Percentiles rank a stretch among this genome's conserved stretches.
These are phyloP conservation scores for Leucoptera coffeella DNA, from an alignment of 2,888 invertebrate genomes.

Conservation along the genomic window DNA sequence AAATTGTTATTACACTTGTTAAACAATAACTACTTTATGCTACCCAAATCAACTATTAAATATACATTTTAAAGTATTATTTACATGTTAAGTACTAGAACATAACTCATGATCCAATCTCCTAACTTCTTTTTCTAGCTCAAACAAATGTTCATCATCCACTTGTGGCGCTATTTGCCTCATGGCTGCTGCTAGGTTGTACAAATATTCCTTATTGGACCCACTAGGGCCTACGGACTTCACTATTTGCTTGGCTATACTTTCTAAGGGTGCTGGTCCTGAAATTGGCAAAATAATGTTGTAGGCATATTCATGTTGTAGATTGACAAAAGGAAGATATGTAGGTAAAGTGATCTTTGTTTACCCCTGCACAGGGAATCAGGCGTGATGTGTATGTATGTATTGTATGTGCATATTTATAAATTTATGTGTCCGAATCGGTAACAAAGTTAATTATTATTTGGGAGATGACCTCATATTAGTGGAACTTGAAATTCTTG, in stretches of 20 bases:
- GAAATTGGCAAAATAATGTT: too few relatives aligned
- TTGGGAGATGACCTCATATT: background rate
- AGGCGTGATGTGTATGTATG: too few relatives aligned
- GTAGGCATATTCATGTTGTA: too few relatives aligned
- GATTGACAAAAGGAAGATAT: too few relatives aligned
- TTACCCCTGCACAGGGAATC: too few relatives aligned
- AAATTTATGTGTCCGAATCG: slow-evolving; percentile 1
- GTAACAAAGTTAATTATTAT: background rate
- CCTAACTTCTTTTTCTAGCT: slow-evolving; percentile 57
- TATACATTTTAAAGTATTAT: too few relatives aligned
- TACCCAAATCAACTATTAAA: too few relatives aligned
- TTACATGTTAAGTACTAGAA: too few relatives aligned
- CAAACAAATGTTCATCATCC: slow-evolving; percentile 70
- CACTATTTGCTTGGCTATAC: slow-evolving; percentile 75
- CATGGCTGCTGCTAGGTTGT: slow-evolving; percentile 76
- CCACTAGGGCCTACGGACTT: slow-evolving; percentile 79
- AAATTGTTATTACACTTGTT: too few relatives aligned
- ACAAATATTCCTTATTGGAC: slow-evolving; percentile 85
- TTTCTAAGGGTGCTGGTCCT: slow-evolving; percentile 68
- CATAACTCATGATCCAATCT: slow-evolving; percentile 14
- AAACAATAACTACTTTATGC: too few relatives aligned
- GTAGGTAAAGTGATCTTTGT: too few relatives aligned
- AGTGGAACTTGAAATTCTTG: background rate
- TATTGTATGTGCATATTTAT: slow-evolving; percentile 1
- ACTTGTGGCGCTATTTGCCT: slow-evolving; percentile 64